A percentile compares a stretch with the other conserved stretches of the same genome.
Evolutionary conservation across 2,888 invertebrate species (phyloP).

Genomic region (Camponotus fellah): DNA sequence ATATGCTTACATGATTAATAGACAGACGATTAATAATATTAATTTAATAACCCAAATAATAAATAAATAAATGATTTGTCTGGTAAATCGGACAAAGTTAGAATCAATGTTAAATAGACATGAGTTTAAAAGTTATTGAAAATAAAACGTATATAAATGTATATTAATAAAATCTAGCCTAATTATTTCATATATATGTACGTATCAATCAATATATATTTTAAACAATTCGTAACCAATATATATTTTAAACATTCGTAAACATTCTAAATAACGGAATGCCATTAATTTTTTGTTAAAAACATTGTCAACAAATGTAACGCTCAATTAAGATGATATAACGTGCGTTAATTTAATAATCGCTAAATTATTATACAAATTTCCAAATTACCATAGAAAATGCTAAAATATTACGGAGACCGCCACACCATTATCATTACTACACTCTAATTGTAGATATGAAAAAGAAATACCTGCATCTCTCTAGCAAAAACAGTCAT

Average conservation of each 20-base stretch:
- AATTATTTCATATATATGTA: background rate
- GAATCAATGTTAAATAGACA: no score
- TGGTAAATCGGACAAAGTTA: background rate
- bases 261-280: background rate
- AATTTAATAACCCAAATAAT: background rate
- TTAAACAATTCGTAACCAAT: background rate
- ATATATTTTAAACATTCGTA: background rate
- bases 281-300: background rate
- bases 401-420: background rate
- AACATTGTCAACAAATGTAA: background rate
- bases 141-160: background rate
- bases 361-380: background rate
- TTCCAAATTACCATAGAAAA: background rate
- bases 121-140: background rate
- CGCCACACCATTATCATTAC: background rate
- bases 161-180: background rate
- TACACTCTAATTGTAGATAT: slow-evolving; percentile 1
- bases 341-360: background rate
- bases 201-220: background rate
- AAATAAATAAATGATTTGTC: background rate
- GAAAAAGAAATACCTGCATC: slow-evolving; percentile 54
- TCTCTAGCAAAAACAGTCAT: slow-evolving; percentile 45
- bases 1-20: background rate
- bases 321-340: background rate
- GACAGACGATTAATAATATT: background rate